Percentiles rank a stretch among this genome's conserved stretches.
These are phyloP conservation scores for Chymomyza fuscimana DNA, from an alignment of 2,888 invertebrate species.

Conservation along the genomic window DNA sequence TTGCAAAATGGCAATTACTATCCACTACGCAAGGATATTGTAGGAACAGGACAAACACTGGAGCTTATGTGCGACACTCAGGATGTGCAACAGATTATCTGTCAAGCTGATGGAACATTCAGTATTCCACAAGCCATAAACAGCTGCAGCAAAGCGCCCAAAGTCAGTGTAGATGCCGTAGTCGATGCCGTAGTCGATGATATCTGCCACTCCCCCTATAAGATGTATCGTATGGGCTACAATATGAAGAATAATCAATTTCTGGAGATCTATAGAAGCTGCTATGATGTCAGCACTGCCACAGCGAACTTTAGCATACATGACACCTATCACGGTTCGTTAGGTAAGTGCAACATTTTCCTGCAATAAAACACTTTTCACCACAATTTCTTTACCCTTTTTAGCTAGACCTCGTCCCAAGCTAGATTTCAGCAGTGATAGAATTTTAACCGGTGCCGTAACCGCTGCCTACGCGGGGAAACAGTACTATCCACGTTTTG, in stretches of 20 bases:
- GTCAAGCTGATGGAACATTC: background rate
- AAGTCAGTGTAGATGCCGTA: slow-evolving; percentile 3
- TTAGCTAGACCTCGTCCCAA: slow-evolving; percentile 15
- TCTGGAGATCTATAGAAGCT: slow-evolving; percentile 53
- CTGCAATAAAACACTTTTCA: background rate
- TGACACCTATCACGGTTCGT: slow-evolving; percentile 5
- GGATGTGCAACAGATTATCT: background rate
- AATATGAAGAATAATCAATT: slow-evolving; percentile 21
- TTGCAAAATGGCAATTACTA: background rate
- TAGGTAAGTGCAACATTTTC: slow-evolving; percentile 32
- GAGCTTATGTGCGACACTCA: background rate
- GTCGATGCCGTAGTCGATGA: background rate
- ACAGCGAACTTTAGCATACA: slow-evolving; percentile 39
- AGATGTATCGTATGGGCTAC: slow-evolving; percentile 46
- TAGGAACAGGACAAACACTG: background rate
- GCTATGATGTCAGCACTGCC: slow-evolving; percentile 25
- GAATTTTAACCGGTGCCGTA: slow-evolving; percentile 28
- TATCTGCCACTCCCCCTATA: too few relatives aligned
- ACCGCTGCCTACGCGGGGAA: slow-evolving; percentile 32
- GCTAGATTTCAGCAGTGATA: slow-evolving; percentile 34
- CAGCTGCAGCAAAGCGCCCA: slow-evolving; percentile 12
- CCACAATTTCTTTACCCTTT: background rate
- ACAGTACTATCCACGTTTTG: slow-evolving; percentile 39
- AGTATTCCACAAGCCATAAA: background rate
- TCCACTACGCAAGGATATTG: slow-evolving; percentile 3